phyloP scores from a whole-genome alignment of 1,140 invertebrate species.

The Lepidurus apus region DNA sequence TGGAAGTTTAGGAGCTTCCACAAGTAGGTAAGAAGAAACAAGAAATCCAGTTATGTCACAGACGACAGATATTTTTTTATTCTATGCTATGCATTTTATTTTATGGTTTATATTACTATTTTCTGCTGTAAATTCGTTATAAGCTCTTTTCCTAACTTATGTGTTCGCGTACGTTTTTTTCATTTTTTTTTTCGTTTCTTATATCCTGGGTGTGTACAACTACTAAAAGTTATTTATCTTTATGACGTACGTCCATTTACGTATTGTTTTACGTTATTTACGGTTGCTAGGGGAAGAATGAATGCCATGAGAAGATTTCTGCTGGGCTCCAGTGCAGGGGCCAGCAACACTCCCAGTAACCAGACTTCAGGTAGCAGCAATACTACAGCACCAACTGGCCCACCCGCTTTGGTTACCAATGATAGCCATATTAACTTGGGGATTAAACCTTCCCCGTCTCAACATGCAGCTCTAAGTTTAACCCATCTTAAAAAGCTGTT shows the following conservation, averaged over 20 bases:
- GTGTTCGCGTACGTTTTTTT: no score
- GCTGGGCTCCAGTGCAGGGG: constrained; percentile 28
- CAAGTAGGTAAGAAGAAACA: no score
- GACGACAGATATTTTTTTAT: no score
- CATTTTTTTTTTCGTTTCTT: no score
- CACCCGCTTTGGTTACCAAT: not conserved
- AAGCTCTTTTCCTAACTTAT: no score
- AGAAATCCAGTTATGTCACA: no score
- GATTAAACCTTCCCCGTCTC: constrained; percentile 45
- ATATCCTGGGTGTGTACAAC: no score
- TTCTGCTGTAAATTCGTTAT: no score
- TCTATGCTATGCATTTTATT: no score
- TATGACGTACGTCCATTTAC: not conserved
- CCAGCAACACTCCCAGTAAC: constrained; percentile 5
- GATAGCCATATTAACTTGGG: constrained; percentile 23
- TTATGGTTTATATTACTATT: no score
- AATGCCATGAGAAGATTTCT: constrained; percentile 36
- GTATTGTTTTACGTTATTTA: constrained; percentile 5
- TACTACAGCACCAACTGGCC: not conserved
- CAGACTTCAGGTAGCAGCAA: constrained; percentile 24
- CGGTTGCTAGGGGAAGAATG: constrained; percentile 28
- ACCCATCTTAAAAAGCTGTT: constrained; percentile 95
- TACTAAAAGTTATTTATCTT: no score
- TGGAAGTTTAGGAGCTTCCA: no score
- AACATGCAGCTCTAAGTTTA: constrained; percentile 79